Evolutionary conservation across 2,888 invertebrate species (phyloP).

Genomic region (Dromius quadrimaculatus): DNA sequence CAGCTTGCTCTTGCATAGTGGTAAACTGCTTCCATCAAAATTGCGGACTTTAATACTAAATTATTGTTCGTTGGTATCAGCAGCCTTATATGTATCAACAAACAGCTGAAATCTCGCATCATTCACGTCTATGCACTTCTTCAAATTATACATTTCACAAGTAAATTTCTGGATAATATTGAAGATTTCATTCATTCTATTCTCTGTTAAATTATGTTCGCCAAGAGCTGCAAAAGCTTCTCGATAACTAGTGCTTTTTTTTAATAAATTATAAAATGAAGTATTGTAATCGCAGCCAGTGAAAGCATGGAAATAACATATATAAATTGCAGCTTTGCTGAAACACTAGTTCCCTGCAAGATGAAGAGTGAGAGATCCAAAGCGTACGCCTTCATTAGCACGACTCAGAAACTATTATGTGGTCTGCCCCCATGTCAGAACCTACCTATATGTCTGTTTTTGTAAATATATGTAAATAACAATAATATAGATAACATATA

Average conservation of each 20-base stretch:
- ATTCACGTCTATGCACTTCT: background rate
- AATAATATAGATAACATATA: too few species aligned
- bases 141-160: background rate
- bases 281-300: constrained; percentile 56
- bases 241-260: constrained; percentile 52
- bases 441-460: too few species aligned
- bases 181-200: constrained; percentile 22
- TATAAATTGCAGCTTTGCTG: too few species aligned
- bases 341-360: too few species aligned
- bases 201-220: constrained; percentile 43
- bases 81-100: background rate
- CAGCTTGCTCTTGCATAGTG: too few species aligned
- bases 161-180: constrained; percentile 22
- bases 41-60: background rate
- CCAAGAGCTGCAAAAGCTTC: constrained; percentile 49
- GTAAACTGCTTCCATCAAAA: background rate
- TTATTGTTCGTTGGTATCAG: background rate
- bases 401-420: too few species aligned
- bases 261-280: constrained; percentile 53
- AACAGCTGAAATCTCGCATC: background rate
- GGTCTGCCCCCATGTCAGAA: too few species aligned
- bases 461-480: too few species aligned
- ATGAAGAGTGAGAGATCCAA: too few species aligned
- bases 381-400: too few species aligned
- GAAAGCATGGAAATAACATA: constrained; percentile 56